Evolutionary conservation across 2,888 invertebrate genomes (phyloP), one percentile per base, ranked within the genome.

Genomic region (Parochlus steinenii): DNA sequence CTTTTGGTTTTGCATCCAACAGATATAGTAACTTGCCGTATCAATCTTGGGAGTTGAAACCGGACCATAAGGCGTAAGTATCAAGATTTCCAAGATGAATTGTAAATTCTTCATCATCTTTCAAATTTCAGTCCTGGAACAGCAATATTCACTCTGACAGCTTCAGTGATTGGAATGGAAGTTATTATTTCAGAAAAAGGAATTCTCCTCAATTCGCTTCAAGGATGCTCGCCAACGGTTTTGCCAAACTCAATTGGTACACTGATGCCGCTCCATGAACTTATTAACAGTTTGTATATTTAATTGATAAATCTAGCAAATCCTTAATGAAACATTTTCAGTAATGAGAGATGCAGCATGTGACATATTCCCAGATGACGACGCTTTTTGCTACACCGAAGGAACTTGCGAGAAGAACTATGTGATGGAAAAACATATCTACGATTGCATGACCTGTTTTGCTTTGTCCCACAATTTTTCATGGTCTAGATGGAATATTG

Each of bases 31-130:
- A 86, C 52, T 60, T 86, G 48, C 87, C 87, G 0, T 86, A 73
- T 51, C 87, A 87, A 53, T 76, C 76, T 1, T 87, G 86, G 82
- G 86, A 87, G 46, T 48, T 86, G 6, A 73, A 71, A 43, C 83
- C 85, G 0, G 71, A 74, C 47, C 58, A 64, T 1, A 58, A 64
- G 39, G 48, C 62, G 73, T 64, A 57, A 56, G 55, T 39, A 19
- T 14, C 19, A 7, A 28, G 5, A 14, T 15, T 10, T 25, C 14
- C 5, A 25, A 12, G 7, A 12, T 25, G 25, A 25, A 25, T 5
- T 25, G n/a, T 25, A 16, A 31, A 10, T 32, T 32, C 16, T 16
- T 23, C 32, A 24, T 16, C 10, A 12, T 18, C n/a, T 15, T 15
- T n/a, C 14, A 27, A 27, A 14, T 41, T 32, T 5, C 42, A 52